Percentiles rank a stretch among this genome's conserved stretches.
Conservation (phyloP, 2,797 vertebrate genomes). For the Alosa sapidissima region DNA sequence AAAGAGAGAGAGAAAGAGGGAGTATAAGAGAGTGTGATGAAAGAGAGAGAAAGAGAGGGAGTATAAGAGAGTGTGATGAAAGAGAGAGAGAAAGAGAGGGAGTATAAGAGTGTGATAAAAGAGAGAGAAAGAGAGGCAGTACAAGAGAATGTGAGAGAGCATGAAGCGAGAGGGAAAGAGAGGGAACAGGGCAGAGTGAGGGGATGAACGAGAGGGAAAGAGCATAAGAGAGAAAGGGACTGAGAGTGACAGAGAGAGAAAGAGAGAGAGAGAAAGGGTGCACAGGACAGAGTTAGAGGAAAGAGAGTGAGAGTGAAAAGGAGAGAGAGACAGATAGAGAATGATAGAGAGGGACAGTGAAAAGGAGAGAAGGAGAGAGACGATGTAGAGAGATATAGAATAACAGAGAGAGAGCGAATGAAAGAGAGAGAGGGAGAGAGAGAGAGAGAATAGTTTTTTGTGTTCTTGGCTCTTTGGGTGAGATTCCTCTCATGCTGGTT, state of each 20-base stretch:
- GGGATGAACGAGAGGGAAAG: too few species aligned
- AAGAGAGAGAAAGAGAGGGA: too few species aligned
- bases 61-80: too few species aligned
- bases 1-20: not conserved
- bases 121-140: not conserved
- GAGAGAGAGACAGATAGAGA: not conserved
- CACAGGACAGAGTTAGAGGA: not conserved
- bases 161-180: too few species aligned
- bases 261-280: not conserved
- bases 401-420: not conserved
- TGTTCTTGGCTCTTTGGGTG: slow-evolving; percentile 2
- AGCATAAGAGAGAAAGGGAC: too few species aligned
- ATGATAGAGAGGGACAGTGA: not conserved
- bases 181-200: too few species aligned
- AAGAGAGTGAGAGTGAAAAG: too few species aligned
- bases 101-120: not conserved
- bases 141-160: too few species aligned
- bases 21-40: too few species aligned
- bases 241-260: too few species aligned
- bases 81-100: too few species aligned
- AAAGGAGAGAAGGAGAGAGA: not conserved
- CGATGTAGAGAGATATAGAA: not conserved
- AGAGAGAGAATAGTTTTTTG: not conserved
- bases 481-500: slow-evolving; percentile 15
- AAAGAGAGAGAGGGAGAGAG: not conserved